Base-by-base conservation (phyloP, 53 echinoderm and acorn worm genomes). In the Henricia sp. region DNA sequence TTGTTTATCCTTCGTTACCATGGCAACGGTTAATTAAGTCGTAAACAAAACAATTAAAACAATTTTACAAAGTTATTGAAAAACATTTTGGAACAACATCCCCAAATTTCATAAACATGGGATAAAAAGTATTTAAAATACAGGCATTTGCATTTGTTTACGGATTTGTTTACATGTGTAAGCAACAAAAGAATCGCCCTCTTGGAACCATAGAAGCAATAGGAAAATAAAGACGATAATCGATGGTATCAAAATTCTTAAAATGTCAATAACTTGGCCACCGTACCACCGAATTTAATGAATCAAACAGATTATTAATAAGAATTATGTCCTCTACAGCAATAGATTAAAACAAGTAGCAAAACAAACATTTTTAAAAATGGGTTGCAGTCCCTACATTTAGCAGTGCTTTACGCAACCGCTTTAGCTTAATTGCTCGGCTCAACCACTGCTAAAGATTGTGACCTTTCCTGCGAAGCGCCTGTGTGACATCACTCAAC, bases 371-470 rank as follows among this genome's bases (percentile, higher is more conserved):
- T 26, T 66, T 66, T 66, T 4, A 23, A 66, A 66, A 66, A 66
- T 66, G 16, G 66, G 36, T 66, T 66, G 37, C 66, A 27, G 67
- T n/a, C n/a, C n/a, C n/a, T n/a, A n/a, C n/a, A n/a, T n/a, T n/a
- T n/a, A n/a, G n/a, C n/a, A n/a, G n/a, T n/a, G n/a, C n/a, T n/a
- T n/a, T n/a, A n/a, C n/a, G n/a, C n/a, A n/a, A n/a, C n/a, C n/a
- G n/a, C n/a, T n/a, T n/a, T n/a, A n/a, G n/a, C n/a, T n/a, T n/a
- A n/a, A n/a, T n/a, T n/a, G n/a, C n/a, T n/a, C n/a, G n/a, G n/a
- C n/a, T n/a, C n/a, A n/a, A n/a, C n/a, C n/a, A n/a, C n/a, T n/a
- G n/a, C n/a, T n/a, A n/a, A n/a, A n/a, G n/a, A n/a, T n/a, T n/a
- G n/a, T n/a, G n/a, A n/a, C n/a, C n/a, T n/a, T n/a, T n/a, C n/a